phyloP scores from a whole-genome alignment of 2,797 vertebrate genomes.

The Melanotaenia maccullochi region DNA sequence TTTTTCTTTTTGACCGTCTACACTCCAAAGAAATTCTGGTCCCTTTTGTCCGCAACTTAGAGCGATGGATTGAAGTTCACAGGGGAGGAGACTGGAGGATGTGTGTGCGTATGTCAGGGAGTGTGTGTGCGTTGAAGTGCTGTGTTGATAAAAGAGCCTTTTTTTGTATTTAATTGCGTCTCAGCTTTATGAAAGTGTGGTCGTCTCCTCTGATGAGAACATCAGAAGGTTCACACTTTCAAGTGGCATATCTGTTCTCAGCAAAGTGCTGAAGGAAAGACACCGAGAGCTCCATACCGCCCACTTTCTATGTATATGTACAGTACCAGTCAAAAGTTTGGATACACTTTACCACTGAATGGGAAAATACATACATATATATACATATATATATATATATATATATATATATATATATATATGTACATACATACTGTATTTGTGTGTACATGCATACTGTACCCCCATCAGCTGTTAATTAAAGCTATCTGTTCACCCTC shows the following conservation, averaged over 20 bases:
- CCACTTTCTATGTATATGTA: conserved; percentile 2
- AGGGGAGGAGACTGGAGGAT: conserved; percentile 54
- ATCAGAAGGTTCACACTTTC: conserved; percentile 74
- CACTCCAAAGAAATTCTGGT: conserved; percentile 68
- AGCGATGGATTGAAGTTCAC: conserved; percentile 79
- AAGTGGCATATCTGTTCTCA: conserved; percentile 72
- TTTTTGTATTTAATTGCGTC: conserved; percentile 82
- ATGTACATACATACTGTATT: no score
- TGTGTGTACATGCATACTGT: no score
- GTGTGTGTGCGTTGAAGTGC: conserved; percentile 36
- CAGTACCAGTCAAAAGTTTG: no score
- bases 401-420: no score
- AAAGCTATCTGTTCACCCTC: no score
- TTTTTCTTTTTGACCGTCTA: conserved; percentile 31
- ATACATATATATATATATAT: no score
- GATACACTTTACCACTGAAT: no score
- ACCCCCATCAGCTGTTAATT: no score
- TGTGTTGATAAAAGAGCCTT: conserved; percentile 68
- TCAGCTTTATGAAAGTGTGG: conserved; percentile 73
- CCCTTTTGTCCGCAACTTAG: conserved; percentile 81
- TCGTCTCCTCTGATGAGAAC: conserved; percentile 73
- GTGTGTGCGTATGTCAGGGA: conserved; percentile 22
- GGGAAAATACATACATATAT: no score
- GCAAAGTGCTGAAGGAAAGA: conserved; percentile 63
- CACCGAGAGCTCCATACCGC: conserved; percentile 34